These are phyloP conservation scores for Mallateleia sp. DNA, from an alignment of 2,888 invertebrate genomes.

Conservation along the genomic window DNA sequence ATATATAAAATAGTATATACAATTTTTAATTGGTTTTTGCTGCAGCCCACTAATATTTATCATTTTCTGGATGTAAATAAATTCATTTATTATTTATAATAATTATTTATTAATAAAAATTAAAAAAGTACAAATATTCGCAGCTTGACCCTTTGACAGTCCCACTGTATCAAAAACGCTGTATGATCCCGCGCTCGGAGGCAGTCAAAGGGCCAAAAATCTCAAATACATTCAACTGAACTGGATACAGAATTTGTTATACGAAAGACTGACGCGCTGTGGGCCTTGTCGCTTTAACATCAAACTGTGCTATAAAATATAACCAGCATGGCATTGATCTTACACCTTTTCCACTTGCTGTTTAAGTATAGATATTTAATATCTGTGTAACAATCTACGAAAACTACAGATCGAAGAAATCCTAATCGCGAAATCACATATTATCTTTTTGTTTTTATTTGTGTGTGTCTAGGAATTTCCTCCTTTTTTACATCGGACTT, in stretches of 20 bases:
- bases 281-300: conserved; percentile 69
- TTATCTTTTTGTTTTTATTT: conserved; percentile 34
- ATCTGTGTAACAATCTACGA: conserved; percentile 77
- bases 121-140: too few relatives aligned
- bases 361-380: conserved; percentile 73
- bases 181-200: neutral
- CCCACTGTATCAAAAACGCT: neutral
- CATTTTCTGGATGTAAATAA: too few relatives aligned
- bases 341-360: conserved; percentile 84
- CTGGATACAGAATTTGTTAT: conserved; percentile 52
- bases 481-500: conserved; percentile 43
- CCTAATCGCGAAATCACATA: conserved; percentile 78
- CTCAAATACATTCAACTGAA: conserved; percentile 44
- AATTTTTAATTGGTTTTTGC: too few relatives aligned
- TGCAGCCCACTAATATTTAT: too few relatives aligned
- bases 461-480: conserved; percentile 7
- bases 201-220: conserved; percentile 23
- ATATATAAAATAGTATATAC: too few relatives aligned
- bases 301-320: conserved; percentile 86
- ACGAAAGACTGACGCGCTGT: conserved; percentile 28
- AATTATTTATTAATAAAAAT: too few relatives aligned
- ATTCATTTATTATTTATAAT: too few relatives aligned
- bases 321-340: conserved; percentile 89
- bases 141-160: conserved; percentile 13
- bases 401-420: conserved; percentile 74